Evolutionary conservation across 2,888 invertebrate genomes (phyloP).

Genomic region (Penaeus monodon): DNA sequence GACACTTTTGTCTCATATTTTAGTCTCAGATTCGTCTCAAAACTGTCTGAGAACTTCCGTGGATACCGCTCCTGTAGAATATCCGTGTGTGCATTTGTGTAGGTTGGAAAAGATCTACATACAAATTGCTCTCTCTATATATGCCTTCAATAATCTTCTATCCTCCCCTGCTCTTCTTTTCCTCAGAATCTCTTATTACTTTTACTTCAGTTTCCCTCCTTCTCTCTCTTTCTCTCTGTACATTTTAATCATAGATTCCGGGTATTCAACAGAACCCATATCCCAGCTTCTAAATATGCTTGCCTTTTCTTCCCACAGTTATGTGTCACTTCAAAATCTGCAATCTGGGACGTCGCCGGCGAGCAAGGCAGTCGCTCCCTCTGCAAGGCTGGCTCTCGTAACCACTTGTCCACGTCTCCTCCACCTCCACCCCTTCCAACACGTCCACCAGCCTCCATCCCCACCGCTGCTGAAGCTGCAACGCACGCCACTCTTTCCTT

Average conservation of each 20-base stretch:
- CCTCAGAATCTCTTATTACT: neutral
- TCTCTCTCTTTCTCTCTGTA: neutral
- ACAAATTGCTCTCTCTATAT: too few relatives aligned
- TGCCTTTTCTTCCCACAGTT: constrained; percentile 16
- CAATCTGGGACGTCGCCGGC: constrained; percentile 46
- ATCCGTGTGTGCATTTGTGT: too few relatives aligned
- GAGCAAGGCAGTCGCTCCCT: constrained; percentile 41
- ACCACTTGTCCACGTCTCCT: constrained; percentile 10
- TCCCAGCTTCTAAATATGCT: too few relatives aligned
- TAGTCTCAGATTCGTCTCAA: too few relatives aligned
- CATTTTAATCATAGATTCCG: too few relatives aligned
- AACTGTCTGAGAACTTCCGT: too few relatives aligned
- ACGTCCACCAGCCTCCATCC: neutral
- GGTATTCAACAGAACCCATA: neutral
- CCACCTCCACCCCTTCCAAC: neutral
- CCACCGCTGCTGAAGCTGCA: neutral
- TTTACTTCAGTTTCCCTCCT: neutral
- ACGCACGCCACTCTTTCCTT: too few relatives aligned
- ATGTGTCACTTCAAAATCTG: constrained; percentile 57
- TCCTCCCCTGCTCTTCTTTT: too few relatives aligned
- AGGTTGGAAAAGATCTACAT: too few relatives aligned
- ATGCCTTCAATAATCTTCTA: too few relatives aligned
- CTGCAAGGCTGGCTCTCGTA: constrained; percentile 55
- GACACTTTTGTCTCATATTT: too few relatives aligned
- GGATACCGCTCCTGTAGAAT: too few relatives aligned